A percentile compares a stretch with the other conserved stretches of the same genome.
Conservation (phyloP, 2,797 vertebrate species). For the Darevskia mixta region DNA sequence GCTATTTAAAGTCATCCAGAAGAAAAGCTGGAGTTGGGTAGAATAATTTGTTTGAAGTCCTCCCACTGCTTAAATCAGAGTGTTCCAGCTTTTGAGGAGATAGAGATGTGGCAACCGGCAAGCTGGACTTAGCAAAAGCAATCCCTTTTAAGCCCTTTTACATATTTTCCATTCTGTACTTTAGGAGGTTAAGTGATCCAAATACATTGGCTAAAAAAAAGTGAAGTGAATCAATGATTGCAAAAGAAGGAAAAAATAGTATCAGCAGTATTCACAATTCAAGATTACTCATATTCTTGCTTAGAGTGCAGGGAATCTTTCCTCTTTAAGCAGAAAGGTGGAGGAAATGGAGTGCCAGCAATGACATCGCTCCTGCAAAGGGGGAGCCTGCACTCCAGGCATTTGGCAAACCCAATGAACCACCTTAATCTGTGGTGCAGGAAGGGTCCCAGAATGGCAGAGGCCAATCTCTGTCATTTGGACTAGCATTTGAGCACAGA, state of each 20-base stretch:
- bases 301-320: background rate
- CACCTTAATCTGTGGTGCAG: background rate
- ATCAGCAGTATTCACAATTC: background rate
- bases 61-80: conserved; percentile 24
- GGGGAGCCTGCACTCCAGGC: too few species aligned
- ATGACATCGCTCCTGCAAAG: background rate
- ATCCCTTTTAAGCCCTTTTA: background rate
- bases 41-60: conserved; percentile 64
- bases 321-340: background rate
- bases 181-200: conserved; percentile 53
- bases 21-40: conserved; percentile 55
- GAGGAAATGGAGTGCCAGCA: background rate
- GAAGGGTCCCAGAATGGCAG: background rate
- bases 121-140: background rate
- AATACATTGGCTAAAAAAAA: conserved; percentile 52
- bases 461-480: background rate
- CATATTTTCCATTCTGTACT: background rate
- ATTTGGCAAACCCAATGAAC: too few species aligned
- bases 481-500: background rate
- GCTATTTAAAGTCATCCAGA: conserved; percentile 67
- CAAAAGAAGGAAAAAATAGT: background rate
- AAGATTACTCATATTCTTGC: background rate
- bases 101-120: conserved; percentile 15
- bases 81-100: conserved; percentile 13
- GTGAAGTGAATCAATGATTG: conserved; percentile 51